Percentiles rank a stretch among this genome's conserved stretches.
phyloP scores from a whole-genome alignment of 2,113 vertebrate species.

The Melanostigma gelatinosum region DNA sequence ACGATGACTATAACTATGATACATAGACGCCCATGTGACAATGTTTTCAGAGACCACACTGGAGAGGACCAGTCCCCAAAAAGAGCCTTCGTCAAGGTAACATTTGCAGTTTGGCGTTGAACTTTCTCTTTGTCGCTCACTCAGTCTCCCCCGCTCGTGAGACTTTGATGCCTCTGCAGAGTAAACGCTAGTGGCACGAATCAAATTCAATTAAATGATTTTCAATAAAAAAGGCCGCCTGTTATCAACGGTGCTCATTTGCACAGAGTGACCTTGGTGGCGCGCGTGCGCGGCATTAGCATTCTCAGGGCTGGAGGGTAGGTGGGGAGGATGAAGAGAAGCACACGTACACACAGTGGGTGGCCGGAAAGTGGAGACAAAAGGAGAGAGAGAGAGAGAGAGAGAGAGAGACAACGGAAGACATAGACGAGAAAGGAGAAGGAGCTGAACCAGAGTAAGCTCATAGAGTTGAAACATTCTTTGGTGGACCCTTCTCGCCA shows the following conservation, averaged over 20 bases:
- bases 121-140: slow-evolving; percentile 22
- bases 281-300: slow-evolving; percentile 36
- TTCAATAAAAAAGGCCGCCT: slow-evolving; percentile 60
- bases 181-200: slow-evolving; percentile 69
- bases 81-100: slow-evolving; percentile 51
- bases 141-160: slow-evolving; percentile 18
- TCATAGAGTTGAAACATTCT: background rate
- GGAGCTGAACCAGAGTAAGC: slow-evolving; percentile 13
- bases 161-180: slow-evolving; percentile 69
- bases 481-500: background rate
- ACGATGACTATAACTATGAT: background rate
- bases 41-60: slow-evolving; percentile 23
- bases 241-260: slow-evolving; percentile 78
- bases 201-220: slow-evolving; percentile 84
- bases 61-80: slow-evolving; percentile 20
- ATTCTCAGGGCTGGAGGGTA: slow-evolving; percentile 59
- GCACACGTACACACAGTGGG: slow-evolving; percentile 52
- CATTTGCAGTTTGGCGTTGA: slow-evolving; percentile 22
- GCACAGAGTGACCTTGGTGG: slow-evolving; percentile 80
- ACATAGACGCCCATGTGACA: background rate
- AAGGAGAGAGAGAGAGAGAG: slow-evolving; percentile 13
- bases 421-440: slow-evolving; percentile 14
- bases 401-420: background rate
- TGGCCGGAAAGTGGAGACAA: slow-evolving; percentile 48
- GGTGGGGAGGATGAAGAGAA: slow-evolving; percentile 55